Evolutionary conservation across 1,140 invertebrate species (phyloP).

Genomic region (Schmidtea mediterranea): DNA sequence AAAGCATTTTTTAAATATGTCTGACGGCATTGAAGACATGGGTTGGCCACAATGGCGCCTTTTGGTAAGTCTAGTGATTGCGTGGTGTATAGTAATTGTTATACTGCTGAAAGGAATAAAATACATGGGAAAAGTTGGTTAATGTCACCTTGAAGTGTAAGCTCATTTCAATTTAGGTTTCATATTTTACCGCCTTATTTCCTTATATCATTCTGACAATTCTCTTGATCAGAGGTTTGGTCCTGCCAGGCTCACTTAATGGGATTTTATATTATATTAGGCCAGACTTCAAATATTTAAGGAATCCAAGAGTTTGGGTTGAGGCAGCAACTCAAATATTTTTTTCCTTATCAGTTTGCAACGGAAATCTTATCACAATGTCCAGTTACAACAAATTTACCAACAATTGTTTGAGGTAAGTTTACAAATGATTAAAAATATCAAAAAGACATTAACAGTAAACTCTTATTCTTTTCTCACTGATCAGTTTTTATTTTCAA

Average conservation of each 20-base stretch:
- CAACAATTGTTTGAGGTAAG: conserved; percentile 37
- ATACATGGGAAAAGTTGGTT: conserved; percentile 53
- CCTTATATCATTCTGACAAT: conserved; percentile 51
- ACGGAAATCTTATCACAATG: conserved; percentile 71
- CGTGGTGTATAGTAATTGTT: conserved; percentile 72
- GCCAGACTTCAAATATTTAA: conserved; percentile 3
- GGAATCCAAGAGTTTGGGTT: conserved; percentile 38
- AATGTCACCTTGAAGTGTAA: not conserved
- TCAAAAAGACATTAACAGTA: too few species aligned
- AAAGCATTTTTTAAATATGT: conserved; percentile 17
- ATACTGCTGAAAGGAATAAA: conserved; percentile 78
- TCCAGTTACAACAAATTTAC: conserved; percentile 70
- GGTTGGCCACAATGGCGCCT: conserved; percentile 60
- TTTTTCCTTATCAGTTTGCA: conserved; percentile 64
- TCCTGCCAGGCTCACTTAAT: conserved; percentile 42
- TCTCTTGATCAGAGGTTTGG: conserved; percentile 45
- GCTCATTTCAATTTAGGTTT: not conserved
- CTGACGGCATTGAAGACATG: conserved; percentile 47
- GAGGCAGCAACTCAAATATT: conserved; percentile 72
- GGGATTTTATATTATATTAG: conserved; percentile 37
- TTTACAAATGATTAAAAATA: too few species aligned
- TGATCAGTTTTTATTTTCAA: too few species aligned
- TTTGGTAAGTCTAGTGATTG: conserved; percentile 54
- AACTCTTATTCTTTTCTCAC: too few species aligned
- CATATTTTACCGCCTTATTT: conserved; percentile 50